Evolutionary conservation across 2,797 vertebrate genomes (phyloP).

Genomic region (Gymnothorax javanicus): DNA sequence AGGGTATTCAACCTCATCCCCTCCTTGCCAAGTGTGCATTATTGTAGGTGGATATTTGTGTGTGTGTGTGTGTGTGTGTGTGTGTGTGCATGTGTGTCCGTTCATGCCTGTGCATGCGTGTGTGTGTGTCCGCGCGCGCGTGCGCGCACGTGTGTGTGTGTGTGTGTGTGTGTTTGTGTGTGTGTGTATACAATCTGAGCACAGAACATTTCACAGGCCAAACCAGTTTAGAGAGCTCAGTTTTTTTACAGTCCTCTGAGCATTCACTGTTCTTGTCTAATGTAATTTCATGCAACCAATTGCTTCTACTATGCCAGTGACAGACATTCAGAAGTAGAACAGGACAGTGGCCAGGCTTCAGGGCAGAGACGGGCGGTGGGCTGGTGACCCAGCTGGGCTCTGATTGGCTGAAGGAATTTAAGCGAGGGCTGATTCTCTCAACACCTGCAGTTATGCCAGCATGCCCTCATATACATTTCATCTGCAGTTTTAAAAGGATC

Average conservation of each 20-base stretch:
- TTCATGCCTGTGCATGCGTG: not conserved
- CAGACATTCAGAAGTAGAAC: not conserved
- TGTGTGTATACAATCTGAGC: not conserved
- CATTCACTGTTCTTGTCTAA: too few species aligned
- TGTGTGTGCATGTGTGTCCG: too few species aligned
- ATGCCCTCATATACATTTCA: not conserved
- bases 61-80: too few species aligned
- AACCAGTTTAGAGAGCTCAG: not conserved
- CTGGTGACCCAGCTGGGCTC: not conserved
- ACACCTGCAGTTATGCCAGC: not conserved
- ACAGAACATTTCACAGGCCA: not conserved
- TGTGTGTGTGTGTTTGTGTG: too few species aligned
- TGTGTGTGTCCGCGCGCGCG: not conserved
- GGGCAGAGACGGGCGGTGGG: not conserved
- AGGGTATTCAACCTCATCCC: too few species aligned
- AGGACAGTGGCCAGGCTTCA: not conserved
- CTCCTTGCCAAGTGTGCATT: too few species aligned
- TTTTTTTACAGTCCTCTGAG: not conserved
- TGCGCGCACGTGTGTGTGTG: too few species aligned
- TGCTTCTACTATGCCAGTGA: not conserved
- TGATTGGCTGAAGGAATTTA: not conserved
- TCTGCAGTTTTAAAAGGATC: not conserved
- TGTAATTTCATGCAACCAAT: too few species aligned
- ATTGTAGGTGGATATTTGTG: too few species aligned
- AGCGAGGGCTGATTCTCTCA: not conserved